Conservation (phyloP, 2,113 vertebrate species). For the Pollimyrus isidori region DNA sequence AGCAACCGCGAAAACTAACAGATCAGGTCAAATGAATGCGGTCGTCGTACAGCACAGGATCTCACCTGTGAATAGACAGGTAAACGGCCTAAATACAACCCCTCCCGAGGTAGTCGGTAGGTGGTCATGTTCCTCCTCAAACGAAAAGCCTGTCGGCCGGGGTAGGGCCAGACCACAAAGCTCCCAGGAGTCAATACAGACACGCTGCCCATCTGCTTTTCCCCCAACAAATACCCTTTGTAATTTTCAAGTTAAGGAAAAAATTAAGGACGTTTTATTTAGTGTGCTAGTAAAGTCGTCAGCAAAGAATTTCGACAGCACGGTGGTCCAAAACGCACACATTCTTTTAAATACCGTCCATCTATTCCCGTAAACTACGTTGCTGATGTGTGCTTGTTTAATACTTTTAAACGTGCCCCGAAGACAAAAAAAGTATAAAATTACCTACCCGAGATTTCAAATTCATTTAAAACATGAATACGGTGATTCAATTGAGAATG, state of each 20-base stretch:
- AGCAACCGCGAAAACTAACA: not conserved
- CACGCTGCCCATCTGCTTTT: not conserved
- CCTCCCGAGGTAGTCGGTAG: not conserved
- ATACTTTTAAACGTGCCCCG: not conserved
- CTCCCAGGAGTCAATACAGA: not conserved
- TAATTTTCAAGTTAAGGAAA: not conserved
- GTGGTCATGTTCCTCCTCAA: not conserved
- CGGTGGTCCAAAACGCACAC: not conserved
- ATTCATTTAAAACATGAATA: not conserved
- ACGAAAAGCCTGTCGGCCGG: not conserved
- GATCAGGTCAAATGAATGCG: not conserved
- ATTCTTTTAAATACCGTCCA: not conserved
- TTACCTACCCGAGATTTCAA: not conserved
- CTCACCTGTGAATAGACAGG: not conserved
- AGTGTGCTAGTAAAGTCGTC: not conserved
- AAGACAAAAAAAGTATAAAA: not conserved
- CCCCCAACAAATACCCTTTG: not conserved
- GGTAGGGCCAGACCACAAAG: not conserved
- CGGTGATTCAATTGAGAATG: not conserved
- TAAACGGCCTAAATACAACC: not conserved
- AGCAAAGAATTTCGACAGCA: not conserved
- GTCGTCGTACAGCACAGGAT: not conserved
- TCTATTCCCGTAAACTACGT: not conserved
- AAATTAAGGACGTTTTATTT: not conserved
- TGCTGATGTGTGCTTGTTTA: not conserved